Base-by-base conservation (phyloP, 2,797 vertebrate genomes). In the Petrocephalus sullivani region DNA sequence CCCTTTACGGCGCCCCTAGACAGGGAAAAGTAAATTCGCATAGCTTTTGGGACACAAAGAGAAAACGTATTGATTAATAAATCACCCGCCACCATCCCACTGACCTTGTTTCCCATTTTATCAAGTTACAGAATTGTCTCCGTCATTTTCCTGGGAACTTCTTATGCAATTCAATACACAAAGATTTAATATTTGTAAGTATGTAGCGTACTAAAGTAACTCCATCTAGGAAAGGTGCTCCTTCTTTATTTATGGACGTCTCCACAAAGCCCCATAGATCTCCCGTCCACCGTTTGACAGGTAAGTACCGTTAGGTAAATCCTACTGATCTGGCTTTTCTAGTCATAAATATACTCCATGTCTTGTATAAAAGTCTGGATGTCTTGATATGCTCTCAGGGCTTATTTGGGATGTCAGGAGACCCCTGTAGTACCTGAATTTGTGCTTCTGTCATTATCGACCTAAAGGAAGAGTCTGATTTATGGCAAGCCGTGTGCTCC, bases 201-300 rank as follows among this genome's bases (percentile, higher is more conserved):
- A 28, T 57, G 82, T 12, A 85, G 53, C 4, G 21, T 12, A 5
- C 10, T 85, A 14, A 14, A 85, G 51, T 85, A 33, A 54, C 21
- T 85, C 23, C 53, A 7, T 85, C 53, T 56, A 54, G 23, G 56
- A 23, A 51, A 28, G 82, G 53, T 28, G 12, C 19, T 33, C 23
- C 21, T 53, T 56, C 53, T 85, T 85, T 84, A 84, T 84, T 84
- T 85, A 85, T 85, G 82, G n/a, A 51, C 82, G 49, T 85, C 53
- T 33, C 82, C 71, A 78, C 2, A 2, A 78, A 49, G 7, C 41
- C 37, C 71, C 71, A 78, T 78, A 41, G 71, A 78, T 78, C 41
- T 19, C 71, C 19, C n/a, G 19, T 78, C 6, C 71, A 78, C 71
- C 7, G 37, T 49, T 41, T 78, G 71, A 49, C 71, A 78, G 41